Evolutionary conservation across 1,140 invertebrate species (phyloP).

Genomic region (Drosophila lacteicornis): DNA sequence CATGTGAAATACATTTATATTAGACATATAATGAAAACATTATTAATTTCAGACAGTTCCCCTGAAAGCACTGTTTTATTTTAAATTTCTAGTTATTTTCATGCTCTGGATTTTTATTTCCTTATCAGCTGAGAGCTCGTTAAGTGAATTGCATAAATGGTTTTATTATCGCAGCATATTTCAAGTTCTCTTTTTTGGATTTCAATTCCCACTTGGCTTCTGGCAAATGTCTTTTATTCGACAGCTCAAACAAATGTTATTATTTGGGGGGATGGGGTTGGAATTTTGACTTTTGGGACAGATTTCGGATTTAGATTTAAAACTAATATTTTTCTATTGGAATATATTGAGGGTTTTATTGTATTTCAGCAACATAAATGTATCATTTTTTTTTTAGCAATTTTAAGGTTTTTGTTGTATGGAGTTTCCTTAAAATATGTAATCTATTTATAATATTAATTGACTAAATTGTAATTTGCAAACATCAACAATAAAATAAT

Average conservation of each 20-base stretch:
- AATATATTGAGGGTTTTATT: not conserved
- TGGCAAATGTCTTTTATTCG: conserved; percentile 31
- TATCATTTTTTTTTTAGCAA: not conserved
- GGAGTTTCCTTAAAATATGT: too few relatives aligned
- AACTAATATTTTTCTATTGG: not conserved
- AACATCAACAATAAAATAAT: too few relatives aligned
- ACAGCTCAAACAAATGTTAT: not conserved
- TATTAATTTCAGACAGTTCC: not conserved
- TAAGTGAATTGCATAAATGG: conserved; percentile 27
- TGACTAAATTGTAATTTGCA: too few relatives aligned
- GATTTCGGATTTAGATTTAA: not conserved
- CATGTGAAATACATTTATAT: not conserved
- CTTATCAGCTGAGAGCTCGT: conserved; percentile 31
- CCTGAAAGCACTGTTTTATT: not conserved
- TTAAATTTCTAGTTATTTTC: not conserved
- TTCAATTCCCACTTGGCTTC: conserved; percentile 37
- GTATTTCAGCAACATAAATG: not conserved
- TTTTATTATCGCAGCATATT: conserved; percentile 25
- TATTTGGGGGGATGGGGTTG: not conserved
- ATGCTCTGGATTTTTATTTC: not conserved
- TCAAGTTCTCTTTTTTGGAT: conserved; percentile 8
- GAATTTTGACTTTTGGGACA: not conserved
- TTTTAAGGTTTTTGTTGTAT: not conserved
- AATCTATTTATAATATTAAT: too few relatives aligned
- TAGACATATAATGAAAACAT: not conserved